A percentile compares a stretch with the other conserved stretches of the same genome.
These are phyloP conservation scores for Channa maculata DNA, from an alignment of 2,113 vertebrate species.

Conservation along the genomic window DNA sequence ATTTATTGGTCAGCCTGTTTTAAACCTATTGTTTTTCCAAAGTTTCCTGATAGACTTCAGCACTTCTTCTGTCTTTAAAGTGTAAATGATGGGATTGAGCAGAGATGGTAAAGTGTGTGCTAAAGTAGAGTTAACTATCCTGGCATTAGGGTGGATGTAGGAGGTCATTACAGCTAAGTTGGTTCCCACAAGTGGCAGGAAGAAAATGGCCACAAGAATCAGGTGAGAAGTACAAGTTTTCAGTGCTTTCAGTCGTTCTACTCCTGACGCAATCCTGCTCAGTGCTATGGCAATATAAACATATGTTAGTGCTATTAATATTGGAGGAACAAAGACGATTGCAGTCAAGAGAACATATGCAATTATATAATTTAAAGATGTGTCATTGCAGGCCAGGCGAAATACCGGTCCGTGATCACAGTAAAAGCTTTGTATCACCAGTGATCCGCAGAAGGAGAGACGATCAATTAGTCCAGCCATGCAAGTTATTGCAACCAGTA, in stretches of 20 bases:
- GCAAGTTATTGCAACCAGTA: fast-evolving
- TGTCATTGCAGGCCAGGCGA: slow-evolving; percentile 67
- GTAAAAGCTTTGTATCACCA: slow-evolving; percentile 65
- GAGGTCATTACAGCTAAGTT: slow-evolving; percentile 47
- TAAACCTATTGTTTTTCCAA: slow-evolving; percentile 19
- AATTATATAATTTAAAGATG: background rate
- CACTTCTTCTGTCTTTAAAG: slow-evolving; percentile 76
- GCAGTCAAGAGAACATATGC: background rate
- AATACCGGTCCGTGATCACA: slow-evolving; percentile 72
- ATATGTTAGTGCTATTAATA: too few relatives aligned
- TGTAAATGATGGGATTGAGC: slow-evolving; percentile 73
- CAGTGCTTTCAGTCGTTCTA: too few relatives aligned
- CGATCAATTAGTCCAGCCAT: slow-evolving; percentile 47
- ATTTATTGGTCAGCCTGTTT: too few relatives aligned
- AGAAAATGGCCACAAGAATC: slow-evolving; percentile 68
- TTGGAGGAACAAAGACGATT: slow-evolving; percentile 21
- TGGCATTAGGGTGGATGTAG: slow-evolving; percentile 57
- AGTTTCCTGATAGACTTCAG: slow-evolving; percentile 48
- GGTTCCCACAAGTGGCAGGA: slow-evolving; percentile 32
- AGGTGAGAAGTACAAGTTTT: too few relatives aligned
- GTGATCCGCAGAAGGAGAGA: slow-evolving; percentile 75
- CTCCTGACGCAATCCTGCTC: too few relatives aligned
- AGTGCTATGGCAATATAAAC: too few relatives aligned
- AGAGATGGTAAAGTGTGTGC: slow-evolving; percentile 67
- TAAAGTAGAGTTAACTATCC: slow-evolving; percentile 70